Evolutionary conservation across 2,113 vertebrate species (phyloP), one percentile per base, ranked within the genome.

Genomic region (Nycticorax nycticorax): DNA sequence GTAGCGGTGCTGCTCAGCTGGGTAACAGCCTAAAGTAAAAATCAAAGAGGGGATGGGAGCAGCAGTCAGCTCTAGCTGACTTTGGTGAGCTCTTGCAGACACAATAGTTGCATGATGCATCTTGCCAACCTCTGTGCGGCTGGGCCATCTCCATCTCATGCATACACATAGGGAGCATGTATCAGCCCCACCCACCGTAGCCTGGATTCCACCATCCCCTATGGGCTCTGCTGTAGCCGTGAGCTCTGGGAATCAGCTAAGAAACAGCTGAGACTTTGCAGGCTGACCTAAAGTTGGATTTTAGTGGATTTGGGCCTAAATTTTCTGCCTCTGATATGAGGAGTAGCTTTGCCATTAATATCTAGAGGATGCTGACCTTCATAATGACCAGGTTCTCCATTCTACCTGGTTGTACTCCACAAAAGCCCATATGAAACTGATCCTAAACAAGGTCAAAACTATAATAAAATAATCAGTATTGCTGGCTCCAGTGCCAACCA

Each of bases 131-230:
- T 41, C 22, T 30, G 21, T 1, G 6, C 41, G n/a, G 41, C 59
- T 35, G 35, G 37, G 59, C 59, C 72, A 35, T 50, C 62, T 85
- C 85, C 43, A 48, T 39, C 62, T 79, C 78, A 21, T 4, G 18
- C 5, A 9, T 24, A 60, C n/a, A 23, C 1, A 0, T 10, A 16
- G 0, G 2, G 55, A 75, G 33, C 45, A 16, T 4, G 23, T 20
- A 48, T 33, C 66, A 66, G 5, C 33, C 23, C 8, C 21, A 41
- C 30, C 30, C 3, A 2, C 16, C 23, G 64, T 0, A 47, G n/a
- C 15, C 45, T 20, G 57, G 27, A 26, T 41, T 79, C 53, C 74
- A 43, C 23, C 69, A 28, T 48, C 47, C 57, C 23, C 28, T 39
- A 11, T 6, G 47, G 53, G 19, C 74, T 39, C 68, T 27, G 39